These are phyloP conservation scores for Picus viridis DNA, from an alignment of 2,797 vertebrate species.

Conservation along the genomic window DNA sequence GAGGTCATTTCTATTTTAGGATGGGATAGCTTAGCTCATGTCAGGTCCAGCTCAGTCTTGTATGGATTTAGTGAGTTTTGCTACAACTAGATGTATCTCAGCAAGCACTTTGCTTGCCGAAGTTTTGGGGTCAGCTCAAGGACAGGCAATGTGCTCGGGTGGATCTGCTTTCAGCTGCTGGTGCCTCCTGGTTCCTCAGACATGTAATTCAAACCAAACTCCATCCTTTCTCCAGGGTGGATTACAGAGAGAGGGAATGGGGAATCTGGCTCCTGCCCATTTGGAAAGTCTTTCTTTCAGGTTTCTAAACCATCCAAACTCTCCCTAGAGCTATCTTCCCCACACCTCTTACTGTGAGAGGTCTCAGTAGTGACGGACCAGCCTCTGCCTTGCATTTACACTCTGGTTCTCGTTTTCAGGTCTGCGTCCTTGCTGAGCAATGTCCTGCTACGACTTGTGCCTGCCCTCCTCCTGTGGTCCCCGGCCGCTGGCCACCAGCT, in stretches of 20 bases:
- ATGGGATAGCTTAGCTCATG: neutral
- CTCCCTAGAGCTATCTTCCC: neutral
- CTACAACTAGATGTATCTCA: neutral
- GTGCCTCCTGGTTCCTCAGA: neutral
- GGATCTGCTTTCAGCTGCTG: neutral
- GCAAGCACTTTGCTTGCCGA: neutral
- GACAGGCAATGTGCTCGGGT: neutral
- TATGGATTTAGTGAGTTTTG: neutral
- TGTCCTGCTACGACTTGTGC: constrained; percentile 63
- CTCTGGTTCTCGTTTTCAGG: constrained; percentile 27
- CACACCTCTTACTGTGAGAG: neutral
- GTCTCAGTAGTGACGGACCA: neutral
- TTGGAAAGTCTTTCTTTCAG: neutral
- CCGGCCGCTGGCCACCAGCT: constrained; percentile 39
- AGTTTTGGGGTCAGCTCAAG: accelerated
- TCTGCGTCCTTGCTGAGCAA: neutral
- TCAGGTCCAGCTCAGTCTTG: neutral
- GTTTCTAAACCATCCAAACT: neutral
- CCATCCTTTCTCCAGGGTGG: accelerated
- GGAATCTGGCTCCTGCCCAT: neutral
- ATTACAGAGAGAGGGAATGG: accelerated
- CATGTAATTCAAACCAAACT: neutral
- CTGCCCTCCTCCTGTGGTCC: constrained; percentile 31
- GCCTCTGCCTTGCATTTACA: neutral
- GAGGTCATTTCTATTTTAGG: neutral